Conservation (phyloP, 2,888 invertebrate genomes). For the Acronicta aceris region DNA sequence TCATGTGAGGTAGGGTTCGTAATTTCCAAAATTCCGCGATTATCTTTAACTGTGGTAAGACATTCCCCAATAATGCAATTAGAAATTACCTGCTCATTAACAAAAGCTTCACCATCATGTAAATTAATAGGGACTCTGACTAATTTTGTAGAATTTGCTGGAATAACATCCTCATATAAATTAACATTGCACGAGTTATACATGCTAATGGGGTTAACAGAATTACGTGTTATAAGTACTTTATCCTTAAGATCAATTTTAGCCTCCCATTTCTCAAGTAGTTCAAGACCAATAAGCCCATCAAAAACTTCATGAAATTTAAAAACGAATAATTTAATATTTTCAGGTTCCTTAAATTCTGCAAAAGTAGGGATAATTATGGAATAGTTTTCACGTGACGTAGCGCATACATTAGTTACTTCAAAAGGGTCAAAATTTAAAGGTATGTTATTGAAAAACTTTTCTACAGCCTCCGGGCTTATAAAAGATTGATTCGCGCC, state of each 20-base stretch:
- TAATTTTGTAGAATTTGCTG: not conserved
- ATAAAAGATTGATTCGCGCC: constrained; percentile 53
- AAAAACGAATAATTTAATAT: not conserved
- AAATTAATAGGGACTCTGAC: not conserved
- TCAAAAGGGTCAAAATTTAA: constrained; percentile 51
- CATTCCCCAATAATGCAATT: constrained; percentile 2
- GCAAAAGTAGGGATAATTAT: not conserved
- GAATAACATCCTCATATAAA: constrained; percentile 3
- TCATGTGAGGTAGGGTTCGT: constrained; percentile 2
- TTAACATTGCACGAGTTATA: constrained; percentile 3
- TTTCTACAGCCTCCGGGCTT: constrained; percentile 46
- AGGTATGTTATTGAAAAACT: constrained; percentile 24
- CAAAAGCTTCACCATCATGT: not conserved
- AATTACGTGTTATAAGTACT: no score
- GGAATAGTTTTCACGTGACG: constrained; percentile 47
- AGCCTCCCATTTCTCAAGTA: not conserved
- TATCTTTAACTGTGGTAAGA: not conserved
- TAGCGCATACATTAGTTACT: constrained; percentile 52
- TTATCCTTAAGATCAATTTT: constrained; percentile 5
- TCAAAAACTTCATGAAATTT: constrained; percentile 2
- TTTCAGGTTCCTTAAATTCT: not conserved
- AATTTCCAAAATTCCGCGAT: constrained; percentile 4
- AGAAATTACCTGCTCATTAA: not conserved
- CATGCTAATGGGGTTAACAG: not conserved
- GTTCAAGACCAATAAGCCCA: not conserved